Evolutionary conservation across 2,113 vertebrate genomes (phyloP).

Genomic region (Rutilus rutilus): DNA sequence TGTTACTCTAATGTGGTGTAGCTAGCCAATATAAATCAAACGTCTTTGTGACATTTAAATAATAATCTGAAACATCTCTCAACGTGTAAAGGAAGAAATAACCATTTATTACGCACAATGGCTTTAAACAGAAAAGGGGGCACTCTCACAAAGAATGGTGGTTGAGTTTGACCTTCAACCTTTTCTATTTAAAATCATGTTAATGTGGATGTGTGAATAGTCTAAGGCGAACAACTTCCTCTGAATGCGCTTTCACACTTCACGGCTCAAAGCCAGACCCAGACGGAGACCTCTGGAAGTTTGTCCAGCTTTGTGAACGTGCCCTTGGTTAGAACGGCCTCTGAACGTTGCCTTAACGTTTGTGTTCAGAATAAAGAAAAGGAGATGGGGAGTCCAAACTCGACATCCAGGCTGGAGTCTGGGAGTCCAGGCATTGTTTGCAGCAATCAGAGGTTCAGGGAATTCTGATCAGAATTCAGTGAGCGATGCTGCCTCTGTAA

Average conservation of each 20-base stretch:
- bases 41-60: conserved; percentile 1
- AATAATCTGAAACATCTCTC: conserved; percentile 34
- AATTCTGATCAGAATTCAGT: conserved; percentile 55
- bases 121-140: conserved; percentile 24
- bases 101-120: conserved; percentile 26
- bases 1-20: conserved; percentile 16
- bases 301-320: not conserved
- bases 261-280: conserved; percentile 48
- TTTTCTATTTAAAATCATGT: conserved; percentile 29
- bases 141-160: conserved; percentile 12
- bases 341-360: conserved; percentile 41
- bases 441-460: conserved; percentile 64
- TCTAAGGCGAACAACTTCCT: conserved; percentile 10
- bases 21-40: conserved; percentile 25
- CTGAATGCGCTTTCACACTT: conserved; percentile 44
- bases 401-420: conserved; percentile 64
- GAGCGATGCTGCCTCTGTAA: conserved; percentile 53
- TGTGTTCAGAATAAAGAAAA: conserved; percentile 58
- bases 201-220: conserved; percentile 38
- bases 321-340: not conserved
- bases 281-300: not conserved
- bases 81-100: not conserved
- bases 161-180: conserved; percentile 43
- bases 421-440: conserved; percentile 65
- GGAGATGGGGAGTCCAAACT: conserved; percentile 58